phyloP scores from a whole-genome alignment of 2,797 vertebrate genomes.

The Capromys pilorides region DNA sequence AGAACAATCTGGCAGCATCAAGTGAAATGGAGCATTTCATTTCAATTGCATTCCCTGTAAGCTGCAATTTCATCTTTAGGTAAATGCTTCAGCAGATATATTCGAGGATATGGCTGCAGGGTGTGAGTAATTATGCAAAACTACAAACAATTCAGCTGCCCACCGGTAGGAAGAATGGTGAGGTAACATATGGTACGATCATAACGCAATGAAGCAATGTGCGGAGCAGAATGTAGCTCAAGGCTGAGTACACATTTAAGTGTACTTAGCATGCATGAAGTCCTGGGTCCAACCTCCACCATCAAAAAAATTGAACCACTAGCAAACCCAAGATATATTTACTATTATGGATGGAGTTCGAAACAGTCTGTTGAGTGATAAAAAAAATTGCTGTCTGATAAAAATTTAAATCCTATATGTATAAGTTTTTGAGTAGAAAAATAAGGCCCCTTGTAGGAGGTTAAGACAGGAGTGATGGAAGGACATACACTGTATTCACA shows the following conservation, averaged over 20 bases:
- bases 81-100: neutral
- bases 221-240: neutral
- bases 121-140: neutral
- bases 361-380: neutral
- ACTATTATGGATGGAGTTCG: neutral
- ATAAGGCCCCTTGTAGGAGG: neutral
- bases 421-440: constrained; percentile 18
- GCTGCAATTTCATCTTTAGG: neutral
- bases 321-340: neutral
- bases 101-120: neutral
- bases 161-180: neutral
- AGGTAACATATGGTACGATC: neutral
- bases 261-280: neutral
- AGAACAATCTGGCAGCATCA: neutral
- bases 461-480: no score
- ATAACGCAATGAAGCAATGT: neutral
- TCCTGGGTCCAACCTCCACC: neutral
- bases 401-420: neutral
- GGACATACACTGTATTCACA: neutral
- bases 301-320: neutral
- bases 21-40: neutral
- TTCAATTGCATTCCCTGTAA: neutral
- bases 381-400: neutral
- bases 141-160: neutral
- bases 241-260: neutral